Base-by-base conservation (phyloP, 2,113 vertebrate species). In the Cercocebus atys region DNA sequence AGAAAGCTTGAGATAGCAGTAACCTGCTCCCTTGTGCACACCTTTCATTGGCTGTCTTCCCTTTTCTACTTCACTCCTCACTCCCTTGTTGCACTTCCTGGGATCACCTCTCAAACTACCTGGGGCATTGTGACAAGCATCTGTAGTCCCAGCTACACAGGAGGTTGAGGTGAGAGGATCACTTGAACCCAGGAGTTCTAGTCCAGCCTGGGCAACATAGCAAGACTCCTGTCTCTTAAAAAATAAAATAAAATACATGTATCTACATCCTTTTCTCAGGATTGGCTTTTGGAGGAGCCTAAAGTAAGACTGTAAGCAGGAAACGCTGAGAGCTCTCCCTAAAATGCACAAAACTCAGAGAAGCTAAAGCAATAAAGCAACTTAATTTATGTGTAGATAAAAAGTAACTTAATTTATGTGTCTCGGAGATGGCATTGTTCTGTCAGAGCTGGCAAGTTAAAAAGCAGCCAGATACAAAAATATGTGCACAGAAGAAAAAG, bases 371-470 rank as follows among this genome's bases (percentile, higher is more conserved):
- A 76, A 73, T 52, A 47, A 83, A 70, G 70, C 17, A 92, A 83
- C 52, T 72, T 73, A 66, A 83, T 66, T 66, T 76, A 70, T 64
- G 55, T 82, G 40, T 16, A 86, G 38, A 80, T 73, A 43, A 86
- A 32, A 78, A 68, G 57, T 13, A 92, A 83, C 52, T 72, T 73
- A 66, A 83, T 66, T 66, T 76, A 70, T 64, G 55, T 61, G 52
- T 57, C 55, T 93, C 83, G 4, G 83, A 93, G 93, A 83, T 95
- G 86, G 85, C 45, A 52, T 64, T 45, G 38, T 43, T 88, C 82
- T 93, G 47, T 66, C 13, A 80, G 27, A 95, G 22, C 4, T 57
- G 17, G 16, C 38, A 78, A 89, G 23, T 93, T 93, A 86, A 95
- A 90, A 80, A 61, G 52, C 52, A 92, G 72, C 13, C 20, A 88